A percentile compares a stretch with the other conserved stretches of the same genome.
Evolutionary conservation across 2,113 vertebrate species (phyloP).

Genomic region (Trinectes maculatus): DNA sequence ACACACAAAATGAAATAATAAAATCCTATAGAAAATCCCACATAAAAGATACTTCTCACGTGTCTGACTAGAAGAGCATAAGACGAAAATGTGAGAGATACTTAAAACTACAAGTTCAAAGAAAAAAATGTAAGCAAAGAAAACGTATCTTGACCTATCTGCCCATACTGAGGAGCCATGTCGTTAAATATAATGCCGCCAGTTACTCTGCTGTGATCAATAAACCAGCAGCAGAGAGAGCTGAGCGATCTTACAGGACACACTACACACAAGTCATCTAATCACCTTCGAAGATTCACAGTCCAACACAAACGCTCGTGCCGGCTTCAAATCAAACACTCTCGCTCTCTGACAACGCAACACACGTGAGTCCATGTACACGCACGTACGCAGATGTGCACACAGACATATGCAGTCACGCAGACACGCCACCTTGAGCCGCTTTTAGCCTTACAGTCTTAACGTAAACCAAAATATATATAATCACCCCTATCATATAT

Average conservation of each 20-base stretch:
- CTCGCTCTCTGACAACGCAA: background rate
- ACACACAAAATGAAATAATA: background rate
- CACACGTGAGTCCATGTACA: background rate
- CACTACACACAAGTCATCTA: conserved; percentile 50
- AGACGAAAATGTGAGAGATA: conserved; percentile 18
- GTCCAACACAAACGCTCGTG: conserved; percentile 23
- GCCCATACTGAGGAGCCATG: conserved; percentile 31
- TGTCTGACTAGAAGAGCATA: conserved; percentile 6
- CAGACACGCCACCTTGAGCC: background rate
- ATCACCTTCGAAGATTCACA: conserved; percentile 59
- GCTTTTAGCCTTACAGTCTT: conserved; percentile 17
- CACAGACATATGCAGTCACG: background rate
- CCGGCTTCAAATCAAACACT: conserved; percentile 25
- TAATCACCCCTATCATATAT: conserved; percentile 50
- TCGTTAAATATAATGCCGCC: conserved; percentile 43
- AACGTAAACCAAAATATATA: conserved; percentile 20
- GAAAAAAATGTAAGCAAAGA: conserved; percentile 4
- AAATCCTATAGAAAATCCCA: background rate
- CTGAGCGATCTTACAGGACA: background rate
- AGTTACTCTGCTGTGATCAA: conserved; percentile 47
- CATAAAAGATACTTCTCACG: conserved; percentile 17
- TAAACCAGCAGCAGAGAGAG: conserved; percentile 28
- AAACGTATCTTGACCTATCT: conserved; percentile 29
- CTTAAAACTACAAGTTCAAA: conserved; percentile 37
- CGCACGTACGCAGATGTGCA: conserved; percentile 19